Percentiles rank a stretch among this genome's conserved stretches.
phyloP scores from a whole-genome alignment of 2,797 vertebrate species.

The Ispidina lecontei region DNA sequence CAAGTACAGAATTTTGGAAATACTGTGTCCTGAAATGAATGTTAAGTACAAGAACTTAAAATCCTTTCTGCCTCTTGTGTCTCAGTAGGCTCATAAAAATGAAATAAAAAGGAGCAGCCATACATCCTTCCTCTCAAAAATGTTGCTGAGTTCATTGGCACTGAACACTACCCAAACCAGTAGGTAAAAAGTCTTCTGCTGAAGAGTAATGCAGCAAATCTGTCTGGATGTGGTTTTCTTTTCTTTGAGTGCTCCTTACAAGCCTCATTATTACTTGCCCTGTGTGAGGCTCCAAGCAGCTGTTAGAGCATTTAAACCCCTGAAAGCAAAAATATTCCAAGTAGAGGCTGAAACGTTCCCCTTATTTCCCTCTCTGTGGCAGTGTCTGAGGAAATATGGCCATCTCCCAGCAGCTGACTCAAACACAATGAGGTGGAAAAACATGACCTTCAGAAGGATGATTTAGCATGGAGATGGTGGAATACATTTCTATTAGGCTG shows the following conservation, averaged over 20 bases:
- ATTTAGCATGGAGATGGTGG: conserved; percentile 43
- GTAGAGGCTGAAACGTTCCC: background rate
- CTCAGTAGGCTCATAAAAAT: background rate
- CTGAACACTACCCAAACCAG: background rate
- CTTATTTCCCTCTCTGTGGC: conserved; percentile 6
- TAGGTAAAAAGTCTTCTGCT: background rate
- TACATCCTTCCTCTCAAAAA: background rate
- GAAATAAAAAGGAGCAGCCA: background rate
- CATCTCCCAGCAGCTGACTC: conserved; percentile 49
- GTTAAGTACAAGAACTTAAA: background rate
- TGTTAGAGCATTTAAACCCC: conserved; percentile 18
- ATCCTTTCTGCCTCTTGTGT: background rate
- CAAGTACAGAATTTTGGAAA: conserved; percentile 5
- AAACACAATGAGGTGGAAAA: conserved; percentile 65
- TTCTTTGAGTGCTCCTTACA: background rate
- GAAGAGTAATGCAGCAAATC: background rate
- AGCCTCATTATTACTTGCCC: conserved; percentile 1
- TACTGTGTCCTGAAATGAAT: background rate
- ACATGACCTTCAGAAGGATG: conserved; percentile 59
- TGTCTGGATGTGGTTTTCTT: background rate
- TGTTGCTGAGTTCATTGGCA: background rate
- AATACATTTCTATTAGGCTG: conserved; percentile 38
- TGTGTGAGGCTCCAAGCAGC: background rate
- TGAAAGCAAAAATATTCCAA: conserved; percentile 30
- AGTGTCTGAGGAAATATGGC: conserved; percentile 39